A percentile compares a stretch with the other conserved stretches of the same genome.
Conservation (phyloP, 1,140 invertebrate species). For the Camponotus pennsylvanicus region DNA sequence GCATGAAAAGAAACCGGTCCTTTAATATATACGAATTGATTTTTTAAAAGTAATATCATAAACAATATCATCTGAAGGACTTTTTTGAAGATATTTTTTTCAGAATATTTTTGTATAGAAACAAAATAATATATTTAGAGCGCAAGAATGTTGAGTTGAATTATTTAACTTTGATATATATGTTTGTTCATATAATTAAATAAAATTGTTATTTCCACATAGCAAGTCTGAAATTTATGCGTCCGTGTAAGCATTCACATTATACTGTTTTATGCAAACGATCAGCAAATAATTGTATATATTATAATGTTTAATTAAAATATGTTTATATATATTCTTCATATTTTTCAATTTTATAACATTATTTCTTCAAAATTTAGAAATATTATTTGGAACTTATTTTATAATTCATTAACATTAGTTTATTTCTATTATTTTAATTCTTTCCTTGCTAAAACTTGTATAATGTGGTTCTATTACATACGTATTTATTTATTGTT, state of each 20-base stretch:
- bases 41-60: background rate
- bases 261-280: background rate
- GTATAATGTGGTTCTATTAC: background rate
- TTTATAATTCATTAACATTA: background rate
- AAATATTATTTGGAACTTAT: background rate
- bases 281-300: background rate
- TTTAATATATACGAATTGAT: background rate
- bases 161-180: background rate
- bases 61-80: background rate
- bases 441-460: background rate
- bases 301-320: background rate
- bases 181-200: background rate
- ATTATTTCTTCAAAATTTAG: background rate
- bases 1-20: constrained; percentile 5
- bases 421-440: background rate
- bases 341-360: background rate
- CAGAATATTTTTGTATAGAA: no score
- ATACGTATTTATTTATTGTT: background rate
- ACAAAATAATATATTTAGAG: background rate
- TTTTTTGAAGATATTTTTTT: background rate
- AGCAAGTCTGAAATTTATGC: background rate
- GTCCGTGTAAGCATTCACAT: no score
- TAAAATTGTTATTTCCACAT: background rate
- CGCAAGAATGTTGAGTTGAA: background rate
- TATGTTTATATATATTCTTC: background rate